Evolutionary conservation across 1,140 invertebrate genomes (phyloP), one percentile per base, ranked within the genome.

Genomic region (Phocides pigmalion): DNA sequence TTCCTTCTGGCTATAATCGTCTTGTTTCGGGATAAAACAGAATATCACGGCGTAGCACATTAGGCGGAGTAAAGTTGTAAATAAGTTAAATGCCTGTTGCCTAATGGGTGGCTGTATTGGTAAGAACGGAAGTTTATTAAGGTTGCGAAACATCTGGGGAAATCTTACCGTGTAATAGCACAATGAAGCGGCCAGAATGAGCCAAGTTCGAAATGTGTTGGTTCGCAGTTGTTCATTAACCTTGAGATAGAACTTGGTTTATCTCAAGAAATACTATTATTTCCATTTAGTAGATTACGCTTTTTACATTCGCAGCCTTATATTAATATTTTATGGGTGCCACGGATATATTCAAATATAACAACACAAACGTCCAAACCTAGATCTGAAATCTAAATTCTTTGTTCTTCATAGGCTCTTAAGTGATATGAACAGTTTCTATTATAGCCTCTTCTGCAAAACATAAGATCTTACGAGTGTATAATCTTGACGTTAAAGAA

Each of bases 81-180:
- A 81, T 81, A 81, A 76, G 67, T 70, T 67, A 66, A 68, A 73
- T 71, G 74, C 74, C 76, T 74, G 76, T 74, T 76, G 79, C 62
- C 63, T 84, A 84, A 81, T 81, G 79, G 72, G 42, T 72, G 64
- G 63, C 76, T 72, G 67, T 66, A 74, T 71, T 62, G 66, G 56
- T 68, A 63, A 56, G 51, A 71, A 49, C 44, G 53, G 41, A 74
- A 77, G 73, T 82, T 82, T 82, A 84, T 84, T 82, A 79, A 76
- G 66, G 70, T 70, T 67, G 66, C 62, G 65, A 51, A 72, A 49
- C 71, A 74, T 72, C 70, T 76, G 74, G 70, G 63, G 61, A 46
- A 56, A 68, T 66, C 63, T 63, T 62, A 65, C 5, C 47, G 39
- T 35, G 62, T 70, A 64, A 66, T 66, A 59, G 50, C 16, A 46